Percentiles rank a stretch among this genome's conserved stretches.
These are phyloP conservation scores for Emydoidea blandingii DNA, from an alignment of 2,797 vertebrate species.

Conservation along the genomic window DNA sequence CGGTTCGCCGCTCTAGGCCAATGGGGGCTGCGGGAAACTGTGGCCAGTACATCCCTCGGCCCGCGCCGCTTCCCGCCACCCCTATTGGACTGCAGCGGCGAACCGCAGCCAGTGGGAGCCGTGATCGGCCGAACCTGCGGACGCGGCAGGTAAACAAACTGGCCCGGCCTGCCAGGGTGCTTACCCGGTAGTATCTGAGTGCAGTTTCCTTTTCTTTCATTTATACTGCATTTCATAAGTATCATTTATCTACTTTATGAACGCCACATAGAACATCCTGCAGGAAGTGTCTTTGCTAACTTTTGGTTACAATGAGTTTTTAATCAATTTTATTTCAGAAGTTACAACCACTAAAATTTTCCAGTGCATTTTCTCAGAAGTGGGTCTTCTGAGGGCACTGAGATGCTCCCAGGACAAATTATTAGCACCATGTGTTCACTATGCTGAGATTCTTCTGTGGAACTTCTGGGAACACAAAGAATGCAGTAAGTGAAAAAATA, in stretches of 20 bases:
- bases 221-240: background rate
- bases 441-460: background rate
- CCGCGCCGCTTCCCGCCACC: no score
- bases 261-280: conserved; percentile 22
- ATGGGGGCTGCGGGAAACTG: no score
- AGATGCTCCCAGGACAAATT: background rate
- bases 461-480: background rate
- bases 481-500: background rate
- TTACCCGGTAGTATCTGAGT: background rate
- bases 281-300: conserved; percentile 9
- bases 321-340: conserved; percentile 51
- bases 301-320: conserved; percentile 32
- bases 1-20: no score
- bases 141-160: no score
- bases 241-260: conserved; percentile 45
- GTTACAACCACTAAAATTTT: background rate
- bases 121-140: no score
- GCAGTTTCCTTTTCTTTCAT: conserved; percentile 39
- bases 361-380: background rate
- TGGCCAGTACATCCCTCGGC: no score
- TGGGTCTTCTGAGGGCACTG: background rate
- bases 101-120: no score
- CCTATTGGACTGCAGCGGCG: no score
- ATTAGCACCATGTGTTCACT: background rate
- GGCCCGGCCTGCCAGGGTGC: no score